Evolutionary conservation across 2,888 invertebrate genomes (phyloP).

Genomic region (Gandaritis pyraliata): DNA sequence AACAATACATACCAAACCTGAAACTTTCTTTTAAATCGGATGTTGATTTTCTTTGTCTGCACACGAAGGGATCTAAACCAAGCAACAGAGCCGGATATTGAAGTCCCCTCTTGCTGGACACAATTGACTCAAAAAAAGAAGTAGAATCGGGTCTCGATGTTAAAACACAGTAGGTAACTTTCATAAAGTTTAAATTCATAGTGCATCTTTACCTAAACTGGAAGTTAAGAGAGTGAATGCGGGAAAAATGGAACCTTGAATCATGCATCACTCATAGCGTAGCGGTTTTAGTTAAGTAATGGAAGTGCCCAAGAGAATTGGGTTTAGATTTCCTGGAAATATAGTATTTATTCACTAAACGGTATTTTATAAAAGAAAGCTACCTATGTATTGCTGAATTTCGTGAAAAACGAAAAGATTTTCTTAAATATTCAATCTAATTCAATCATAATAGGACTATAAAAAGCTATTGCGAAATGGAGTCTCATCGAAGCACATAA

Average conservation of each 20-base stretch:
- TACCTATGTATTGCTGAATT: too few relatives aligned
- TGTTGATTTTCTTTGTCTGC: too few relatives aligned
- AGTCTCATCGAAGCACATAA: constrained; percentile 37
- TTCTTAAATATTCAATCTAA: constrained; percentile 13
- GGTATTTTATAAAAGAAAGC: background rate
- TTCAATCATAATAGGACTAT: constrained; percentile 10
- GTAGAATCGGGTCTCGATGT: background rate
- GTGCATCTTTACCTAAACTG: constrained; percentile 18
- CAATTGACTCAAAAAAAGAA: too few relatives aligned
- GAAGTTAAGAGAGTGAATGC: constrained; percentile 29
- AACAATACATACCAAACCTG: too few relatives aligned
- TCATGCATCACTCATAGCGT: constrained; percentile 35
- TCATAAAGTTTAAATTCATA: constrained; percentile 9
- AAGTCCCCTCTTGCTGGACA: too few relatives aligned
- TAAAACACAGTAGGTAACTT: background rate
- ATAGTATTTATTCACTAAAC: background rate
- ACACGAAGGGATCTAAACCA: too few relatives aligned
- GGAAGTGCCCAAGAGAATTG: constrained; percentile 25
- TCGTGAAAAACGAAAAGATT: background rate
- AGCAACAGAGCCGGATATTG: too few relatives aligned
- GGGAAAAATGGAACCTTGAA: constrained; percentile 36
- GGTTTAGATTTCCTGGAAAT: background rate
- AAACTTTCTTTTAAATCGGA: too few relatives aligned
- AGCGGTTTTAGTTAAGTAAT: constrained; percentile 33
- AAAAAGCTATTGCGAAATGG: constrained; percentile 14